Conservation (phyloP, 1,140 invertebrate genomes). For the Drosophila bifasciata region DNA sequence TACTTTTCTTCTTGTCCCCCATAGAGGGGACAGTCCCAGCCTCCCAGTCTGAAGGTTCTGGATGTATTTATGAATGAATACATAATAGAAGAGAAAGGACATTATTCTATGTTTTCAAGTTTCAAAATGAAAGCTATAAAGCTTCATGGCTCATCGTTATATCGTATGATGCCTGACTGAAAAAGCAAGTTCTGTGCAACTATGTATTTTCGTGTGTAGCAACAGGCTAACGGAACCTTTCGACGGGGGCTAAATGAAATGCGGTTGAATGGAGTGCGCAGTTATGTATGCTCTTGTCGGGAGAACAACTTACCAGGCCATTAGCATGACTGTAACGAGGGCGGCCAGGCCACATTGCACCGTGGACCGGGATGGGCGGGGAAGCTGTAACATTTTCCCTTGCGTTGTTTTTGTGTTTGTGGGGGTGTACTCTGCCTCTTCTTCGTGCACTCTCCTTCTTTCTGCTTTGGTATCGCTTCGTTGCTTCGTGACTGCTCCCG, state of each 20-base stretch:
- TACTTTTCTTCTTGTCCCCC: too few relatives aligned
- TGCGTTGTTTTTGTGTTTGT: not conserved
- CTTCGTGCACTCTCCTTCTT: not conserved
- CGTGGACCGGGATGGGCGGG: conserved; percentile 50
- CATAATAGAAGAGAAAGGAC: not conserved
- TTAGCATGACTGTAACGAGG: conserved; percentile 49
- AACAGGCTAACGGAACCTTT: too few relatives aligned
- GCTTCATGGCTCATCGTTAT: not conserved
- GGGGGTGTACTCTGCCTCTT: not conserved
- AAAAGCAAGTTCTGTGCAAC: not conserved
- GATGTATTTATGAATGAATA: not conserved
- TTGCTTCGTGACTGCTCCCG: not conserved
- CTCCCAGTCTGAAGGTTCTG: not conserved
- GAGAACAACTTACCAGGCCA: conserved; percentile 58
- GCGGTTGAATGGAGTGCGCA: not conserved
- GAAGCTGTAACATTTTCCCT: conserved; percentile 60
- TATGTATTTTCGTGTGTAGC: too few relatives aligned
- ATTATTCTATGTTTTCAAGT: too few relatives aligned
- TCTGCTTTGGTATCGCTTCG: conserved; percentile 2
- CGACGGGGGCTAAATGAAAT: not conserved
- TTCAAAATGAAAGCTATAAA: too few relatives aligned
- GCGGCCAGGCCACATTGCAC: conserved; percentile 44
- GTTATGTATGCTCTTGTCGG: too few relatives aligned
- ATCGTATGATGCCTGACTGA: too few relatives aligned
- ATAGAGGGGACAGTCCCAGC: too few relatives aligned